Percentiles rank a stretch among this genome's conserved stretches.
Conservation (phyloP, 2,113 vertebrate genomes). For the Todiramphus saurophagus region DNA sequence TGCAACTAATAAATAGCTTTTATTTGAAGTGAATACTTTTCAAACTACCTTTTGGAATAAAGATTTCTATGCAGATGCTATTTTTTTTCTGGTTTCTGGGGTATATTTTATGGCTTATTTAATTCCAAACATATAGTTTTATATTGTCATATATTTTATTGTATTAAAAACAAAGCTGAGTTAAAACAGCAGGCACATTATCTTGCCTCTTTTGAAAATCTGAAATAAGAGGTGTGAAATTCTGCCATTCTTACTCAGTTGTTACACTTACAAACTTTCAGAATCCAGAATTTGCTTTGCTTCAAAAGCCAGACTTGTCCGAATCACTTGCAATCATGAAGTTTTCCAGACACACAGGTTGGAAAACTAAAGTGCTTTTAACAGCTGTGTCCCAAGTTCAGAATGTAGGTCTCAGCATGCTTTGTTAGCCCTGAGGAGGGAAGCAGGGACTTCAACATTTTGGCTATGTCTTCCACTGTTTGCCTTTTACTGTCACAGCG, state of each 20-base stretch:
- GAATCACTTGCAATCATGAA: slow-evolving; percentile 61
- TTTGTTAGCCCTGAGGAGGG: slow-evolving; percentile 64
- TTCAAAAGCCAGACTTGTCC: slow-evolving; percentile 64
- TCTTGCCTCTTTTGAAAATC: slow-evolving; percentile 17
- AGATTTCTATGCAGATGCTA: neutral
- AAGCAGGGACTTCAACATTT: slow-evolving; percentile 70
- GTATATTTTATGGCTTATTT: neutral
- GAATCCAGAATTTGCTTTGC: slow-evolving; percentile 4
- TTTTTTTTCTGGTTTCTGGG: neutral
- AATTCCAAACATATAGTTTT: neutral
- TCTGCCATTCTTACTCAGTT: slow-evolving; percentile 48
- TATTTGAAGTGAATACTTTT: neutral
- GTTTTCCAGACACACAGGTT: slow-evolving; percentile 59
- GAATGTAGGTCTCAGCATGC: slow-evolving; percentile 52
- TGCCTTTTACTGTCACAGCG: slow-evolving; percentile 69
- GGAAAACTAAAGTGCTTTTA: slow-evolving; percentile 74
- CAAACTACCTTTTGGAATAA: neutral
- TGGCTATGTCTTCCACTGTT: slow-evolving; percentile 51
- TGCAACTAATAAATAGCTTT: neutral
- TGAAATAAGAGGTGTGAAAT: slow-evolving; percentile 46
- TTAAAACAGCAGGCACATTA: neutral
- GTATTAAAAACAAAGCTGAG: neutral
- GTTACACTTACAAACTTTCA: slow-evolving; percentile 6
- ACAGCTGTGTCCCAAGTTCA: slow-evolving; percentile 69
- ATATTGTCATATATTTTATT: neutral